Evolutionary conservation across 2,888 invertebrate species (phyloP).

Genomic region (Thelaira solivaga): DNA sequence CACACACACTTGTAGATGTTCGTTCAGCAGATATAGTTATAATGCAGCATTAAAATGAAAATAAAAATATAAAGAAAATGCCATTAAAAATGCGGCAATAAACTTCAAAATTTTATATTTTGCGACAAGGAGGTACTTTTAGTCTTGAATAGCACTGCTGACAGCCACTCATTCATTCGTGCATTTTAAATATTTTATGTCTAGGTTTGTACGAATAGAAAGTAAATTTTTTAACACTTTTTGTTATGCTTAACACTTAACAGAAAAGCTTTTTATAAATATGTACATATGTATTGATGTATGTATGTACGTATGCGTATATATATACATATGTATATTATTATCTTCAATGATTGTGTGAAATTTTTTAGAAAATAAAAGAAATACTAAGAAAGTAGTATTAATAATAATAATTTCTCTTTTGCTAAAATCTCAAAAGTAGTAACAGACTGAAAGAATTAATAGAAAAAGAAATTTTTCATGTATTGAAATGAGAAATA

Average conservation of each 20-base stretch:
- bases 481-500: no score
- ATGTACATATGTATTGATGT: slow-evolving; percentile 42
- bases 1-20: background rate
- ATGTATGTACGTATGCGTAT: no score
- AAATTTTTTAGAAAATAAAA: slow-evolving; percentile 20
- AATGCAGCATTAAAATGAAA: background rate
- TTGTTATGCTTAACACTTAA: slow-evolving; percentile 51
- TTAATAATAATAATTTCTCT: slow-evolving; percentile 54
- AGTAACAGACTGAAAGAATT: no score
- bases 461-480: no score
- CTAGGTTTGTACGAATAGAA: slow-evolving; percentile 43
- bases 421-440: slow-evolving; percentile 19
- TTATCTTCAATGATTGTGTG: slow-evolving; percentile 23
- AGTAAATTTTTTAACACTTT: slow-evolving; percentile 55
- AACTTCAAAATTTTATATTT: slow-evolving; percentile 20
- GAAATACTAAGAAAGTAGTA: background rate
- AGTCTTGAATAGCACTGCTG: background rate
- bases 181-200: slow-evolving; percentile 14
- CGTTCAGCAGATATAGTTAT: no score
- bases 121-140: background rate
- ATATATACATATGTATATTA: no score
- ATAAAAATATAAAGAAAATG: background rate
- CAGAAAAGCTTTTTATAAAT: slow-evolving; percentile 47
- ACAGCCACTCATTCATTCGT: slow-evolving; percentile 7
- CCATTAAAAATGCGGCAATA: slow-evolving; percentile 33